Percentiles rank a stretch among this genome's conserved stretches.
phyloP scores from a whole-genome alignment of 2,113 vertebrate species.

The zebrafish (Danio rerio) region GRCz12tu NC_133190.1:32650501-32651000 shows the following conservation, averaged over 20 bases:
- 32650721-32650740: slow-evolving; percentile 41
- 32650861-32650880: slow-evolving; percentile 35
- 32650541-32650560: neutral
- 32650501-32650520: too few relatives aligned
- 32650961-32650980: slow-evolving; percentile 55
- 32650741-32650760: slow-evolving; percentile 50
- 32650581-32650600: neutral
- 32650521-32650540: too few relatives aligned
- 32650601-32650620: neutral
- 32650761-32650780: slow-evolving; percentile 57
- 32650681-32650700: slow-evolving; percentile 48
- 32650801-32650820: slow-evolving; percentile 31
- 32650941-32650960: slow-evolving; percentile 59
- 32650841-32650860: slow-evolving; percentile 60
- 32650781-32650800: slow-evolving; percentile 53
- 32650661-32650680: neutral
- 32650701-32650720: slow-evolving; percentile 40
- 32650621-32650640: slow-evolving; percentile 4
- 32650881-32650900: slow-evolving; percentile 28
- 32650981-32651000: slow-evolving; percentile 23
- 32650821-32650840: slow-evolving; percentile 61
- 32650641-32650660: slow-evolving; percentile 22
- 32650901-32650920: slow-evolving; percentile 49
- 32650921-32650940: slow-evolving; percentile 59
- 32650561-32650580: neutral